phyloP scores from a whole-genome alignment of 2,888 invertebrate species.

The Hyposoter dolosus region DNA sequence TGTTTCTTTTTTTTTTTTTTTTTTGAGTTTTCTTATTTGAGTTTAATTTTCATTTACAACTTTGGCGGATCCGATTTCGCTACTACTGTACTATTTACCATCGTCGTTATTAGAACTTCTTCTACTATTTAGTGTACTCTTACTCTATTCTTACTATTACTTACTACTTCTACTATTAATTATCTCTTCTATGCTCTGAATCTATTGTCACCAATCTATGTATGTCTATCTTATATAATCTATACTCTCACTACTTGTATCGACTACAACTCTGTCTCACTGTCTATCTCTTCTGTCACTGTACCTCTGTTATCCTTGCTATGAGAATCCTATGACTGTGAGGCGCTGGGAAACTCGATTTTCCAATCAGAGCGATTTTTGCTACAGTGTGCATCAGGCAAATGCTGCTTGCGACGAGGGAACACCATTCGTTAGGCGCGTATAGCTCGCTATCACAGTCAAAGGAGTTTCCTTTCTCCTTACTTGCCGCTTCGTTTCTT shows the following conservation, averaged over 20 bases:
- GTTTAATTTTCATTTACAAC: conserved; percentile 6
- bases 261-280: conserved; percentile 46
- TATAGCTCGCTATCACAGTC: not conserved
- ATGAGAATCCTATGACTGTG: conserved; percentile 14
- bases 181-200: conserved; percentile 47
- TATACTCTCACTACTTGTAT: conserved; percentile 61
- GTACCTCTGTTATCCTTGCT: conserved; percentile 40
- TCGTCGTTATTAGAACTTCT: conserved; percentile 52
- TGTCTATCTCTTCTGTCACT: conserved; percentile 50
- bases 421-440: not conserved
- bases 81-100: conserved; percentile 57
- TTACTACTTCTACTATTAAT: conserved; percentile 61
- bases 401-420: not conserved
- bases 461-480: not conserved
- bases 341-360: not conserved
- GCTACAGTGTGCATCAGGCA: not conserved
- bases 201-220: conserved; percentile 55
- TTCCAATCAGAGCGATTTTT: not conserved
- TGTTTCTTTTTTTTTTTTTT: not conserved
- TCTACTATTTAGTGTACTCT: conserved; percentile 45
- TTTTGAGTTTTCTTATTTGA: conserved; percentile 22
- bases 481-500: conserved; percentile 3
- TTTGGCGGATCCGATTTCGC: conserved; percentile 60
- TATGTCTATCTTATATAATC: conserved; percentile 57
- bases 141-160: conserved; percentile 58